Evolutionary conservation across 2,113 vertebrate genomes (phyloP).

Genomic region (Columbina picui): DNA sequence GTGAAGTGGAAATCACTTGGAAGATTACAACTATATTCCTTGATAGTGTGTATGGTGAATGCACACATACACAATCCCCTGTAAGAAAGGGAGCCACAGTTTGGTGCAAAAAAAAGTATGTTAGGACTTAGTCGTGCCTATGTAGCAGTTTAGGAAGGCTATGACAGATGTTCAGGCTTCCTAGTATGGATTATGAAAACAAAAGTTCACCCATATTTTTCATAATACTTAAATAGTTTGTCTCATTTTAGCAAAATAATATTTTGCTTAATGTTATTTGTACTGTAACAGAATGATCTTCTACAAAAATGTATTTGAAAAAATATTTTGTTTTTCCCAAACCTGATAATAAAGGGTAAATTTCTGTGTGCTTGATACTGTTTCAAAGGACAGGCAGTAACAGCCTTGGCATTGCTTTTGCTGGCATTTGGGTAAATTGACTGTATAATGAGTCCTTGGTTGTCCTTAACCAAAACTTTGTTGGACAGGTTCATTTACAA

Average conservation of each 20-base stretch:
- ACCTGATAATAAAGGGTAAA: conserved; percentile 30
- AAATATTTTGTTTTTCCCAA: background rate
- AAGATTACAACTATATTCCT: background rate
- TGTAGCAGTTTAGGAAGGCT: background rate
- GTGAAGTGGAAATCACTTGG: background rate
- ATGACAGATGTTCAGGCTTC: background rate
- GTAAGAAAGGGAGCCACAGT: background rate
- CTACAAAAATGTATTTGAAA: background rate
- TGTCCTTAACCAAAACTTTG: conserved; percentile 76
- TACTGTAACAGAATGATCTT: background rate
- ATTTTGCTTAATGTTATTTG: conserved; percentile 27
- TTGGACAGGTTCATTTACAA: conserved; percentile 79
- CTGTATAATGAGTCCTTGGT: conserved; percentile 76
- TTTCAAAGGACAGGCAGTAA: conserved; percentile 41
- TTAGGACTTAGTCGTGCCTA: background rate
- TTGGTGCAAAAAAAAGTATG: background rate
- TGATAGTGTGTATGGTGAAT: background rate
- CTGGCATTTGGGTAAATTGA: conserved; percentile 64
- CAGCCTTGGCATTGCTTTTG: conserved; percentile 48
- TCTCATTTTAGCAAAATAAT: background rate
- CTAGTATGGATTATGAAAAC: background rate
- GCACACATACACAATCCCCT: background rate
- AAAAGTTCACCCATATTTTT: background rate
- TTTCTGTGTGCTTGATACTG: background rate
- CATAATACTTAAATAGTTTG: background rate